Evolutionary conservation across 2,113 vertebrate genomes (phyloP), one percentile per base, ranked within the genome.

Genomic region (Grammomys surdaster): DNA sequence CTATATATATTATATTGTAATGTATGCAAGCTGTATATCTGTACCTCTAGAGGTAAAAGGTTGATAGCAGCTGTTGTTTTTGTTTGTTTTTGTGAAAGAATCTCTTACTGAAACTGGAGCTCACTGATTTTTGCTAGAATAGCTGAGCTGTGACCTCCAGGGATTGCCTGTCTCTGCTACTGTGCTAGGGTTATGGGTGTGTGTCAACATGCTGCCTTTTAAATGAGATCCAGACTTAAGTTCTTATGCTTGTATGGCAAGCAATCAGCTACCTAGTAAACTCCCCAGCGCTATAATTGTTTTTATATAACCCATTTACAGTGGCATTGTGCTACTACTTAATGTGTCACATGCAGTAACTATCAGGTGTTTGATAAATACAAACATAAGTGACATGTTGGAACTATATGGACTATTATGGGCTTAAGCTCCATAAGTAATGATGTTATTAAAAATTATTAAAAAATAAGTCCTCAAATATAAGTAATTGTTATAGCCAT

Each of bases 401-500:
- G 28, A 16, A n/a, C 2, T 48, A 2, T 54, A 8, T 46, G 33
- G 16, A 60, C n/a, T 88, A 22, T 0, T 51, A 19, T 90, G 65
- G 9, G 17, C 14, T 80, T 80, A 89, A 96, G 17, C 13, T 11
- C 43, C 51, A 69, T 13, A 24, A 81, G 33, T 73, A 58, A 46
- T 72, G 90, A 2, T 46, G 9, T 46, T 14, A 86, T 51, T 51
- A 51, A 51, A 48, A 51, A 51, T 51, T 17, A 26, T 89, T 48
- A 77, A 80, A 81, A 94, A 94, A 80, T 63, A 26, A 77, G 4
- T 81, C 86, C 28, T 94, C 51, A 92, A 72, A 94, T 80, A 6
- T 84, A 84, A 95, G 67, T 67, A 20, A 84, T 51, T 89, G 70
- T 63, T 33, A 94, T 78, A 89, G 22, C 17, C 43, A 65, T 8